These are phyloP conservation scores for Lytechinus pictus DNA, from an alignment of 35 echinoderm and acorn worm genomes.

Conservation along the genomic window DNA sequence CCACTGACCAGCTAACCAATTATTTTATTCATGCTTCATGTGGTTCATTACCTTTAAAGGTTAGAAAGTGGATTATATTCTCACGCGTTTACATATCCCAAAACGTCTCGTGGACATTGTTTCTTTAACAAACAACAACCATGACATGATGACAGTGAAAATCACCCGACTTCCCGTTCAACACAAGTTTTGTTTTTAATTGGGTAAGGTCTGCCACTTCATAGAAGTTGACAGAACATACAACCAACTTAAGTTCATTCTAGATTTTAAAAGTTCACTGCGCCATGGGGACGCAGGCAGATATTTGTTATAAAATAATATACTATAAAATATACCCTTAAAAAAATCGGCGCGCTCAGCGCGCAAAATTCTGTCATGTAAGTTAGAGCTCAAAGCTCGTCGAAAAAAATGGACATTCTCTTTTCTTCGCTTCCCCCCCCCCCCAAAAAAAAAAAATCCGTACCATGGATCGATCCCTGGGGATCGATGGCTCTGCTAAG, in stretches of 20 bases:
- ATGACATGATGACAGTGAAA: background rate
- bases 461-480: too few species aligned
- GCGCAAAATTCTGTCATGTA: too few species aligned
- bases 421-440: too few species aligned
- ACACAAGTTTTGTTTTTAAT: background rate
- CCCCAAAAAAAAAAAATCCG: too few species aligned
- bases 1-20: too few species aligned
- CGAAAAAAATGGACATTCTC: too few species aligned
- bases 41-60: background rate
- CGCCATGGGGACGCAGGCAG: too few species aligned
- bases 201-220: background rate
- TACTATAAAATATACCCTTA: too few species aligned
- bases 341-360: too few species aligned
- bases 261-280: background rate
- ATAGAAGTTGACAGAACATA: background rate
- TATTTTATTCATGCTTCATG: background rate
- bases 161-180: background rate
- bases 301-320: too few species aligned
- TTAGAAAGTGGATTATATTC: background rate
- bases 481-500: too few species aligned
- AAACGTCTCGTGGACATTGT: background rate
- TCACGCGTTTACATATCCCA: background rate
- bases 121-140: background rate
- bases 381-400: too few species aligned
- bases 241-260: background rate